Evolutionary conservation across 2,888 invertebrate genomes (phyloP).

Genomic region (Caradrina kadenii): DNA sequence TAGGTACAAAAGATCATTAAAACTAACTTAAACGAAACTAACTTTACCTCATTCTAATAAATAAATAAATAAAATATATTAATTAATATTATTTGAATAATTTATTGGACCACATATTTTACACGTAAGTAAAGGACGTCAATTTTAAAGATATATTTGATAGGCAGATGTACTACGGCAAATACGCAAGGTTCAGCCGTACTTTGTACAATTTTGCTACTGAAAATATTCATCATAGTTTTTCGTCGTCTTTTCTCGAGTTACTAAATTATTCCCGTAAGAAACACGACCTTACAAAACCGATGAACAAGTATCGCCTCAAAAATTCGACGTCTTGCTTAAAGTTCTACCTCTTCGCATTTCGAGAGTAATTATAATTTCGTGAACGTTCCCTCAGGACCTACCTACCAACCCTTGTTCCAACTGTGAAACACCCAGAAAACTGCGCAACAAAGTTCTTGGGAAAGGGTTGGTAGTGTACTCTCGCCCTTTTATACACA

Average conservation of each 20-base stretch:
- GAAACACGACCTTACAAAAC: slow-evolving; percentile 11
- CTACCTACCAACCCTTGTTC: slow-evolving; percentile 62
- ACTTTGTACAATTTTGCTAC: background rate
- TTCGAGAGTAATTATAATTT: slow-evolving; percentile 65
- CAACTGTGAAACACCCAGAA: slow-evolving; percentile 63
- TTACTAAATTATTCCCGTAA: background rate
- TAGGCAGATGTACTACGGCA: too few relatives aligned
- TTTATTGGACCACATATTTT: too few relatives aligned
- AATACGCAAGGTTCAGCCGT: too few relatives aligned
- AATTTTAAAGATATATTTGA: too few relatives aligned
- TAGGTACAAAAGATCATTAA: too few relatives aligned
- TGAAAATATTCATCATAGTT: background rate
- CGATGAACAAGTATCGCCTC: slow-evolving; percentile 8
- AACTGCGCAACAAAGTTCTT: slow-evolving; percentile 60
- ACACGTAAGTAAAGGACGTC: too few relatives aligned
- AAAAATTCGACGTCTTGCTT: slow-evolving; percentile 20
- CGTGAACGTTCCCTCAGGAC: slow-evolving; percentile 61
- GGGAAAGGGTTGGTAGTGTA: slow-evolving; percentile 14
- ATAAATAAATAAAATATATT: too few relatives aligned
- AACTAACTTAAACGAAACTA: too few relatives aligned
- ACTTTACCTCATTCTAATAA: too few relatives aligned
- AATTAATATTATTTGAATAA: too few relatives aligned
- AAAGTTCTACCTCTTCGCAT: slow-evolving; percentile 50
- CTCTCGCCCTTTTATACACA: slow-evolving; percentile 13
- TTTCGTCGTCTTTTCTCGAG: background rate